Percentiles rank a stretch among this genome's conserved stretches.
Evolutionary conservation across 1,140 invertebrate genomes (phyloP).

Genomic region (Copidosoma floridanum): DNA sequence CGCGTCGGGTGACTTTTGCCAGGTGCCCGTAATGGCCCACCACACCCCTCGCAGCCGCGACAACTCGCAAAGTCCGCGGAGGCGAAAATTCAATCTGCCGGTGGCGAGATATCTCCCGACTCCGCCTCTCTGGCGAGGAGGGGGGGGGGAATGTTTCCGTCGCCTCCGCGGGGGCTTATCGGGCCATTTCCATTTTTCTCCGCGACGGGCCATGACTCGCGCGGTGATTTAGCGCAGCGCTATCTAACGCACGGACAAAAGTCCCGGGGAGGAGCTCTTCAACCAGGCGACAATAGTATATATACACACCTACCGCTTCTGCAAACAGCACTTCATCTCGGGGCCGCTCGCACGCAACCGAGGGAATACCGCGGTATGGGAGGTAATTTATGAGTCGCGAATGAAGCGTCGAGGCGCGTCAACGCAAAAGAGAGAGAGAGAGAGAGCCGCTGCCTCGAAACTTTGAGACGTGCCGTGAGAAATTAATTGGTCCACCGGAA

Average conservation of each 20-base stretch:
- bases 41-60: no score
- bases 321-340: neutral
- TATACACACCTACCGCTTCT: neutral
- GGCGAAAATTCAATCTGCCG: neutral
- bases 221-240: constrained; percentile 9
- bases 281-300: neutral
- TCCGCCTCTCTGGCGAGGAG: no score
- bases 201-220: neutral
- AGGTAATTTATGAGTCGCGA: constrained; percentile 22
- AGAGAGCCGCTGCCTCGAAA: neutral
- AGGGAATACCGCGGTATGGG: neutral
- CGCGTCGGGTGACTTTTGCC: neutral
- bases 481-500: constrained; percentile 12
- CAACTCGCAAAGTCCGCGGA: no score
- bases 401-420: constrained; percentile 6
- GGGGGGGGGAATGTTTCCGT: neutral
- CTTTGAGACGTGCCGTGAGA: constrained; percentile 7
- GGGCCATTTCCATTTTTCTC: constrained; percentile 14
- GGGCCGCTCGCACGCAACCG: no score
- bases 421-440: neutral
- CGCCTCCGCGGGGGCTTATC: neutral
- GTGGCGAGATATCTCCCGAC: no score
- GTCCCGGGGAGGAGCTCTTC: neutral
- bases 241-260: constrained; percentile 10
- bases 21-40: neutral